phyloP scores from a whole-genome alignment of 2,888 invertebrate genomes.

The Atethmia centrago region DNA sequence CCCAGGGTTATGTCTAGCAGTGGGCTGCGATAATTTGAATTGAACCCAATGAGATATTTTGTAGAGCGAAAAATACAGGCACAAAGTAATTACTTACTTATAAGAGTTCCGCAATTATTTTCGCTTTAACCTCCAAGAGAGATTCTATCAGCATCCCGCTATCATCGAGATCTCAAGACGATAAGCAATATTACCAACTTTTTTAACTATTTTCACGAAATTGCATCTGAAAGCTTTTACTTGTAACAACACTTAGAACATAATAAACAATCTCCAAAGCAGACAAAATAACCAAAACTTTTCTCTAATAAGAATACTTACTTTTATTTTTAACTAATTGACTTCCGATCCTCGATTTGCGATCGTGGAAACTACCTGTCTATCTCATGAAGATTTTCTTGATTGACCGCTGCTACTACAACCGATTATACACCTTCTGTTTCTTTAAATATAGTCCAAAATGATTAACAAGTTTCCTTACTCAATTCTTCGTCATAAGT shows the following conservation, averaged over 20 bases:
- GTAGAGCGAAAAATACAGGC: not conserved
- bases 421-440: conserved; percentile 63
- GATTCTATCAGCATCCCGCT: not conserved
- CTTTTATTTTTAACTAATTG: conserved; percentile 77
- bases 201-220: conserved; percentile 31
- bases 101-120: not conserved
- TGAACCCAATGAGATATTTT: no score
- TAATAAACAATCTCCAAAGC: conserved; percentile 60
- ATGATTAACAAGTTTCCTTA: conserved; percentile 24
- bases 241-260: conserved; percentile 35
- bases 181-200: not conserved
- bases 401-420: conserved; percentile 67
- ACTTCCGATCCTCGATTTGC: conserved; percentile 83
- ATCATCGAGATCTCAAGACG: not conserved
- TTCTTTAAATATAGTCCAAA: conserved; percentile 39
- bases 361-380: conserved; percentile 79
- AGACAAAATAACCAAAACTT: conserved; percentile 58
- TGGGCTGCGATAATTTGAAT: not conserved
- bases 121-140: not conserved
- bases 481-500: conserved; percentile 1
- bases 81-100: not conserved
- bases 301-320: conserved; percentile 65
- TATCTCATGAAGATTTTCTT: conserved; percentile 75
- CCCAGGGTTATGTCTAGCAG: no score
- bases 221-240: conserved; percentile 55